Base-by-base conservation (phyloP, 2,797 vertebrate genomes). In the Adrianichthys oophorus region DNA sequence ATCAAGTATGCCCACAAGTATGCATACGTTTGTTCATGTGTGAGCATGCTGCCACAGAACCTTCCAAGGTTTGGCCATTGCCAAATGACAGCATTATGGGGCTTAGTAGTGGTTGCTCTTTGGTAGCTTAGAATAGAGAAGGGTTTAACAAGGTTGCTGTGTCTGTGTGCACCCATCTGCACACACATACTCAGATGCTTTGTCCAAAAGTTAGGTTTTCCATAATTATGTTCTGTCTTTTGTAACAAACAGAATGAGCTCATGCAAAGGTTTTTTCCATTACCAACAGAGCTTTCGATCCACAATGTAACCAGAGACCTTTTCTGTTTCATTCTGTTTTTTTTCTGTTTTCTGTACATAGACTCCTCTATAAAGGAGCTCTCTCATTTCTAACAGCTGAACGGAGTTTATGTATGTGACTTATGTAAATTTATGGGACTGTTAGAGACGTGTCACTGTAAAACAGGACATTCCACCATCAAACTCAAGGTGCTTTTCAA, bases 61-160 rank as follows among this genome's bases (percentile, higher is more conserved):
- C 85, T 89, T 90, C 57, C 2, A 70, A 83, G 88, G 79, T 85
- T 80, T 76, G 59, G 62, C 73, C 57, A 74, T 69, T 92, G 91
- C 92, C 92, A 92, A 92, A 88, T 89, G 75, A 78, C 71, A 81
- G 90, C 77, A 92, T 93, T 92, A 92, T 72, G 79, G 75, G 86
- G 87, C 88, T 93, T 90, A 90, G 88, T 80, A 75, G 62, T 72
- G 72, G 83, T 77, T 76, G 81, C 85, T 86, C 83, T 86, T 90
- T 82, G 81, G 88, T 88, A 85, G 84, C 76, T 83, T 78, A 79
- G 72, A 87, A 79, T 81, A 72, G 70, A 89, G 81, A 69, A 72
- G 68, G 72, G 71, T 66, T 87, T 85, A 80, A 83, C 82, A 87
- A 70, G 59, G 61, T 60, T 73, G 72, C 79, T 45, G 72, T 86